phyloP scores from a whole-genome alignment of 2,888 invertebrate species.

The Trachelus stipa region DNA sequence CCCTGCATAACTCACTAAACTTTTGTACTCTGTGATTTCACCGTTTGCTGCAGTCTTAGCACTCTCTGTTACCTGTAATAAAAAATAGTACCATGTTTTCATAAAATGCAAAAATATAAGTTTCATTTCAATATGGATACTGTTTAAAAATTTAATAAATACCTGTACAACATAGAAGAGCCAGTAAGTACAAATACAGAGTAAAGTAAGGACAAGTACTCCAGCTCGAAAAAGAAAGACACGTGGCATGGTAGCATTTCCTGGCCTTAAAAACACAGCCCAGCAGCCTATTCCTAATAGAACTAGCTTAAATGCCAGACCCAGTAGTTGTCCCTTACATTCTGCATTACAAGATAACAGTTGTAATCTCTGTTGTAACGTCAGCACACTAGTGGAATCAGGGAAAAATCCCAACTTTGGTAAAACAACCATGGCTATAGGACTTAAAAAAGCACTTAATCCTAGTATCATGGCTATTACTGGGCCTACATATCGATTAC shows the following conservation, averaged over 20 bases:
- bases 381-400: constrained; percentile 74
- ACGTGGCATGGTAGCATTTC: constrained; percentile 89
- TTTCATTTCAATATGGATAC: background rate
- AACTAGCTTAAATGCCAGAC: constrained; percentile 90
- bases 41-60: constrained; percentile 83
- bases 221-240: constrained; percentile 92
- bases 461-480: constrained; percentile 83
- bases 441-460: constrained; percentile 88
- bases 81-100: constrained; percentile 5
- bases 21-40: constrained; percentile 87
- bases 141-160: constrained; percentile 11
- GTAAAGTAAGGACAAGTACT: constrained; percentile 87
- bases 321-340: constrained; percentile 93
- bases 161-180: constrained; percentile 94
- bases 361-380: constrained; percentile 77
- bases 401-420: constrained; percentile 91
- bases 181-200: constrained; percentile 98
- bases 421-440: constrained; percentile 93
- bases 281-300: constrained; percentile 90
- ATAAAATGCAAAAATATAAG: background rate
- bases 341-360: constrained; percentile 89
- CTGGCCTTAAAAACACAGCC: constrained; percentile 89
- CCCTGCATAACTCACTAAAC: constrained; percentile 91
- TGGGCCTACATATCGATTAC: constrained; percentile 86
- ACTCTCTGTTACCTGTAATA: constrained; percentile 75